These are phyloP conservation scores for Scaptodrosophila lebanonensis DNA, from an alignment of 1,140 invertebrate genomes.

Conservation along the genomic window DNA sequence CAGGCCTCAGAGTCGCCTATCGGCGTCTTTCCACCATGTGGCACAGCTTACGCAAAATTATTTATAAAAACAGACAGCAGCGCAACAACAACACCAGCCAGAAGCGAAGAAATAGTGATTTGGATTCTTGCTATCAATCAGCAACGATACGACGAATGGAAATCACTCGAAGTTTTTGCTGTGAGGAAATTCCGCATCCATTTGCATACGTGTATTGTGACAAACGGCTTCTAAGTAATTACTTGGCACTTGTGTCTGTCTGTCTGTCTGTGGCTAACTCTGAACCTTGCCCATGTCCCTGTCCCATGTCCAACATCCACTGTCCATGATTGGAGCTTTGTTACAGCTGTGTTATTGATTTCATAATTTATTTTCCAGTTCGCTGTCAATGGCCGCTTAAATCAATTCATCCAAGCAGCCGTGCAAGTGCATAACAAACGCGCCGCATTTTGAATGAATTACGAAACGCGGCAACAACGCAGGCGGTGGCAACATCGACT, in stretches of 20 bases:
- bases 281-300: slow-evolving; percentile 49
- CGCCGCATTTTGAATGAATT: slow-evolving; percentile 27
- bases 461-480: too few species aligned
- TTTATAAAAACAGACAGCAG: slow-evolving; percentile 68
- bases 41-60: slow-evolving; percentile 69
- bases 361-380: slow-evolving; percentile 46
- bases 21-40: slow-evolving; percentile 59
- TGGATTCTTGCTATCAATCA: slow-evolving; percentile 56
- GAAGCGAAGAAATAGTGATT: slow-evolving; percentile 31
- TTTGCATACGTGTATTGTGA: slow-evolving; percentile 67
- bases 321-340: too few species aligned
- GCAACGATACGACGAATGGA: slow-evolving; percentile 29
- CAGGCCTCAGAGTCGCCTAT: too few species aligned
- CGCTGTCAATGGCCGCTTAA: slow-evolving; percentile 58
- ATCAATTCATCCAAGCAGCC: slow-evolving; percentile 34
- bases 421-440: slow-evolving; percentile 23
- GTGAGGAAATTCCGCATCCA: slow-evolving; percentile 61
- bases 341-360: slow-evolving; percentile 63
- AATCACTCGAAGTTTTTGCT: slow-evolving; percentile 33
- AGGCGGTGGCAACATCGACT: too few species aligned
- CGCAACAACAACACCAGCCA: slow-evolving; percentile 22
- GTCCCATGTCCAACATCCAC: too few species aligned
- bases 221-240: slow-evolving; percentile 18
- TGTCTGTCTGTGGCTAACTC: slow-evolving; percentile 35
- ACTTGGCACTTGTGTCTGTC: slow-evolving; percentile 13